A percentile compares a stretch with the other conserved stretches of the same genome.
Evolutionary conservation across 2,113 vertebrate genomes (phyloP).

Genomic region (Trematocara stigmaticum): DNA sequence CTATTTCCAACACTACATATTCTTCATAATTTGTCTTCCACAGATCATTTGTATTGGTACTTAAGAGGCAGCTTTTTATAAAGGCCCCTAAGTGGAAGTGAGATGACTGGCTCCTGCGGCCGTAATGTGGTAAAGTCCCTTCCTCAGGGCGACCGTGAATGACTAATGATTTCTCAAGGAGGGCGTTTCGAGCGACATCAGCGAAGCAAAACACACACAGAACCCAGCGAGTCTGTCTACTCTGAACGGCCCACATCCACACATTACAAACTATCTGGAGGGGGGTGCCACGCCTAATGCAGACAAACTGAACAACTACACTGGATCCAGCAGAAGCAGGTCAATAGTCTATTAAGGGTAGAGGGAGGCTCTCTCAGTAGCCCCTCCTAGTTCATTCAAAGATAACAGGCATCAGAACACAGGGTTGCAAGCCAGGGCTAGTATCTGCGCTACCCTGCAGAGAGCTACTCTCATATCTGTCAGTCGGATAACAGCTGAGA

Average conservation of each 20-base stretch:
- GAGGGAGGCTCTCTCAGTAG: neutral
- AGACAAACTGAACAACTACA: neutral
- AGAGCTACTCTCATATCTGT: slow-evolving; percentile 49
- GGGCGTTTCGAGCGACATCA: slow-evolving; percentile 44
- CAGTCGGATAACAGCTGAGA: slow-evolving; percentile 28
- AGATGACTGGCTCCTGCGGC: slow-evolving; percentile 16
- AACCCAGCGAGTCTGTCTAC: neutral
- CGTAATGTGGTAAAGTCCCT: slow-evolving; percentile 27
- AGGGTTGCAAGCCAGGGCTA: slow-evolving; percentile 21
- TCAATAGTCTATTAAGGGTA: slow-evolving; percentile 32
- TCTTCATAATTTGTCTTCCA: neutral
- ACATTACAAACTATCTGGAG: neutral
- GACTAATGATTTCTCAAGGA: slow-evolving; percentile 58
- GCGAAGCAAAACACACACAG: slow-evolving; percentile 43
- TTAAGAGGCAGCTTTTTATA: slow-evolving; percentile 8
- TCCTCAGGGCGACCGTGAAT: slow-evolving; percentile 58
- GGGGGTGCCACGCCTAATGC: neutral
- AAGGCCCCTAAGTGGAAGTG: neutral
- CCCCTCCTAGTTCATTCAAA: slow-evolving; percentile 27
- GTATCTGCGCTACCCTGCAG: slow-evolving; percentile 28
- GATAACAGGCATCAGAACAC: slow-evolving; percentile 15
- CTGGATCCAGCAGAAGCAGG: slow-evolving; percentile 14
- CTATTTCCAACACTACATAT: neutral
- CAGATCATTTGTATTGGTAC: neutral
- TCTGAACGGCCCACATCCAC: neutral